phyloP scores from a whole-genome alignment of 2,113 vertebrate species.

The Mesoclemmys tuberculata region DNA sequence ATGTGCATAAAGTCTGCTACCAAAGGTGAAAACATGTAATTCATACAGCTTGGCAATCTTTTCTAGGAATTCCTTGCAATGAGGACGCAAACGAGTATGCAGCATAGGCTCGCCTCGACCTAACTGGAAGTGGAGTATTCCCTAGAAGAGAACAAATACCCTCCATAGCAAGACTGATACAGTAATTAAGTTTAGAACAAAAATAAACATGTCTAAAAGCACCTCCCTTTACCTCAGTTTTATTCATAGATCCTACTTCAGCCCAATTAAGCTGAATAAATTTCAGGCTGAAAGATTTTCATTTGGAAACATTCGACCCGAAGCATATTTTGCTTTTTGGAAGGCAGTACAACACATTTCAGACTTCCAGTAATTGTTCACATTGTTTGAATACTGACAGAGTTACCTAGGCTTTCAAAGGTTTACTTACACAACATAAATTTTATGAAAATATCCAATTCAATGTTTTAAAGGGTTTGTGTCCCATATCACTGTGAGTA shows the following conservation, averaged over 20 bases:
- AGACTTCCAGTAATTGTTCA: neutral
- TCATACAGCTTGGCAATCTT: conserved; percentile 96
- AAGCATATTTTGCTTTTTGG: neutral
- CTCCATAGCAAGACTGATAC: neutral
- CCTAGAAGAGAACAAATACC: conserved; percentile 76
- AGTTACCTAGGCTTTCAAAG: neutral
- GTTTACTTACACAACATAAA: neutral
- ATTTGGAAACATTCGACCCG: neutral
- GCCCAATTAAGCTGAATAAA: neutral
- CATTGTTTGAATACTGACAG: neutral
- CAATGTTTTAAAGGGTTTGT: neutral
- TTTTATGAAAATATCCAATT: neutral
- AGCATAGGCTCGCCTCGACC: conserved; percentile 96
- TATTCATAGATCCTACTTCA: neutral
- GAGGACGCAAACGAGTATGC: conserved; percentile 94
- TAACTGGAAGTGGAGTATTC: conserved; percentile 97
- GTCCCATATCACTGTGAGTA: neutral
- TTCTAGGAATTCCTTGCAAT: conserved; percentile 96
- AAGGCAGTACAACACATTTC: neutral
- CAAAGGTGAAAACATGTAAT: conserved; percentile 97
- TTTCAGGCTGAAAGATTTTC: neutral
- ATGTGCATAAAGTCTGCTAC: conserved; percentile 97
- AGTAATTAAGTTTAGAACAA: neutral
- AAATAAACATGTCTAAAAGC: neutral
- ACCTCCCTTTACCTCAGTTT: neutral